Conservation (phyloP, 1,140 invertebrate genomes). For the Zeugodacus cucurbitae region DNA sequence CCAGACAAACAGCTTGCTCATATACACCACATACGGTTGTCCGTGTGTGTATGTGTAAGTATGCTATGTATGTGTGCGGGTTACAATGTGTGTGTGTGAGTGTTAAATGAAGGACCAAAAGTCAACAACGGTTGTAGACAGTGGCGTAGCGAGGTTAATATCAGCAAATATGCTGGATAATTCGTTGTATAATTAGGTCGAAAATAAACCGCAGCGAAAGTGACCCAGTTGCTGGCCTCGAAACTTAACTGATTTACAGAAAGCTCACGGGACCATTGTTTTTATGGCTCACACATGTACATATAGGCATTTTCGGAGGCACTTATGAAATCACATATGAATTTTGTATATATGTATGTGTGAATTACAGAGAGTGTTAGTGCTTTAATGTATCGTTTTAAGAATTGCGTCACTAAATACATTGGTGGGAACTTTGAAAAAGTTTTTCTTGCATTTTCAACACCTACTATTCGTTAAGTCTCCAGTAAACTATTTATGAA, state of each 20-base stretch:
- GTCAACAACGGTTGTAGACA: not conserved
- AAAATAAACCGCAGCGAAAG: not conserved
- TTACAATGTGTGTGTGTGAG: not conserved
- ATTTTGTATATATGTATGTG: too few species aligned
- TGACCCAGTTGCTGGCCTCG: not conserved
- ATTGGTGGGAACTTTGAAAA: too few species aligned
- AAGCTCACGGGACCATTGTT: not conserved
- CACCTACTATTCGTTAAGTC: too few species aligned
- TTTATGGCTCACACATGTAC: not conserved
- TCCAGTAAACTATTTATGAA: too few species aligned
- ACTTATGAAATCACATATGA: too few species aligned
- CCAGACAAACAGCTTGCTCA: not conserved
- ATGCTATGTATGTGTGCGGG: not conserved
- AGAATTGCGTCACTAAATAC: too few species aligned
- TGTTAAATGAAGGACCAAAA: not conserved
- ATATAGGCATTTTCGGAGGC: not conserved
- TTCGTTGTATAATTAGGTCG: conserved; percentile 12
- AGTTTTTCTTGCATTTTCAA: too few species aligned
- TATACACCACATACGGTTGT: too few species aligned
- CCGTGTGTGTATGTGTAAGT: not conserved
- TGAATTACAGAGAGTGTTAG: too few species aligned
- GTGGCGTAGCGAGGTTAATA: not conserved
- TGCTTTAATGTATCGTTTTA: too few species aligned
- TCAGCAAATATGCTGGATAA: not conserved
- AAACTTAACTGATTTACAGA: not conserved